Conservation (phyloP, 2,888 invertebrate genomes). For the Drosophila greeni region DNA sequence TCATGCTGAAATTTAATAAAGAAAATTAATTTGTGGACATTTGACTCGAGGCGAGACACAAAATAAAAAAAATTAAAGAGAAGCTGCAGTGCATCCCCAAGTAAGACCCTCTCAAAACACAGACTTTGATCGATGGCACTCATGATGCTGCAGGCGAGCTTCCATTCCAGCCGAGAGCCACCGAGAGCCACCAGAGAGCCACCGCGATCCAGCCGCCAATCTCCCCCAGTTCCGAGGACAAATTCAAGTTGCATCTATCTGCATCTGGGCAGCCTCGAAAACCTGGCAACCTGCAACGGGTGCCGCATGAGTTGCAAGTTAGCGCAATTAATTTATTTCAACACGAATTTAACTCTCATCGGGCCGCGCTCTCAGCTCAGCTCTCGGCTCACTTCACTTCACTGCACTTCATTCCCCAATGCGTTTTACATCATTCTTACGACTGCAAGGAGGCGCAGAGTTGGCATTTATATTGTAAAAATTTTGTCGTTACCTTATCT, state of each 20-base stretch:
- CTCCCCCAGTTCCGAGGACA: slow-evolving; percentile 56
- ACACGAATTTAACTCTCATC: slow-evolving; percentile 74
- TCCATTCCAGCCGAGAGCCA: slow-evolving; percentile 37
- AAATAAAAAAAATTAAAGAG: slow-evolving; percentile 17
- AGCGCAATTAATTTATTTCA: slow-evolving; percentile 74
- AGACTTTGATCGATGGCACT: slow-evolving; percentile 74
- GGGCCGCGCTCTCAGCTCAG: slow-evolving; percentile 40
- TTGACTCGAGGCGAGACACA: slow-evolving; percentile 70
- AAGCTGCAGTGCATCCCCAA: not conserved
- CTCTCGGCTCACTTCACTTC: slow-evolving; percentile 24
- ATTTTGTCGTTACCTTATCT: slow-evolving; percentile 72
- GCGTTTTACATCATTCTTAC: slow-evolving; percentile 67
- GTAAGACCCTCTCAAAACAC: slow-evolving; percentile 34
- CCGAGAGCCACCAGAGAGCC: slow-evolving; percentile 32
- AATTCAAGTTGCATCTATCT: slow-evolving; percentile 47
- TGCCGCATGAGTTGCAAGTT: slow-evolving; percentile 74
- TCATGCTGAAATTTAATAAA: slow-evolving; percentile 75
- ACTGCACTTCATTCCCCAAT: slow-evolving; percentile 43
- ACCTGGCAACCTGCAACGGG: slow-evolving; percentile 18
- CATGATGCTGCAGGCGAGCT: slow-evolving; percentile 63
- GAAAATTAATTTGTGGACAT: slow-evolving; percentile 75
- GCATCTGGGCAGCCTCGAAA: slow-evolving; percentile 11
- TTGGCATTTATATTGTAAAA: slow-evolving; percentile 61
- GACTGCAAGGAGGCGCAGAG: slow-evolving; percentile 5
- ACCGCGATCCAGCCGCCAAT: slow-evolving; percentile 22